A percentile compares a stretch with the other conserved stretches of the same genome.
Evolutionary conservation across 2,113 vertebrate genomes (phyloP).

Genomic region (Acanthochromis polyacanthus): DNA sequence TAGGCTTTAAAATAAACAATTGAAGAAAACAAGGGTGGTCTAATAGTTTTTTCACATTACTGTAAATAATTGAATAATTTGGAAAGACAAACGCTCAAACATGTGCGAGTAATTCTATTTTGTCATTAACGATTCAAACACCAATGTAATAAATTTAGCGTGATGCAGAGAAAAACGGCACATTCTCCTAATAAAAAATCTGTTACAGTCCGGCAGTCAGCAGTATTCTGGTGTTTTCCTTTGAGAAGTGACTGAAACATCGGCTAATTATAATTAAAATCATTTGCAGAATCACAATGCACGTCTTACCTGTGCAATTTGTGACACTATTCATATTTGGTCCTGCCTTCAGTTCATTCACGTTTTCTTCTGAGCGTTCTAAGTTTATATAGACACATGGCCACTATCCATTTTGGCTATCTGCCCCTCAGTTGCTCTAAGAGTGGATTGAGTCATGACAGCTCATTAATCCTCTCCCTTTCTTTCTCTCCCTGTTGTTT

Average conservation of each 20-base stretch:
- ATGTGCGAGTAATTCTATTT: too few species aligned
- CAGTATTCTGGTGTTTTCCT: too few species aligned
- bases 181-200: too few species aligned
- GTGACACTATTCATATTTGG: background rate
- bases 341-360: background rate
- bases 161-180: too few species aligned
- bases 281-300: background rate
- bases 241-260: too few species aligned
- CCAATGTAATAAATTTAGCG: background rate
- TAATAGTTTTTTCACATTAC: too few species aligned
- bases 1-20: too few species aligned
- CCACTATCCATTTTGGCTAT: slow-evolving; percentile 45
- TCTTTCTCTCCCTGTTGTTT: slow-evolving; percentile 35
- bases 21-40: too few species aligned
- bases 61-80: too few species aligned
- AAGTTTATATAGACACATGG: slow-evolving; percentile 35
- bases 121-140: background rate
- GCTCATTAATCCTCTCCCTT: slow-evolving; percentile 60
- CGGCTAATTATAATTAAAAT: background rate
- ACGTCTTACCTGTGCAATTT: too few species aligned
- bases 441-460: slow-evolving; percentile 66
- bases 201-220: background rate
- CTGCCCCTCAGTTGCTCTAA: slow-evolving; percentile 33
- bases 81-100: too few species aligned
- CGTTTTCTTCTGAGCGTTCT: slow-evolving; percentile 10